Evolutionary conservation across 1,140 invertebrate genomes (phyloP).

Genomic region (Chrysomallon squamiferum): DNA sequence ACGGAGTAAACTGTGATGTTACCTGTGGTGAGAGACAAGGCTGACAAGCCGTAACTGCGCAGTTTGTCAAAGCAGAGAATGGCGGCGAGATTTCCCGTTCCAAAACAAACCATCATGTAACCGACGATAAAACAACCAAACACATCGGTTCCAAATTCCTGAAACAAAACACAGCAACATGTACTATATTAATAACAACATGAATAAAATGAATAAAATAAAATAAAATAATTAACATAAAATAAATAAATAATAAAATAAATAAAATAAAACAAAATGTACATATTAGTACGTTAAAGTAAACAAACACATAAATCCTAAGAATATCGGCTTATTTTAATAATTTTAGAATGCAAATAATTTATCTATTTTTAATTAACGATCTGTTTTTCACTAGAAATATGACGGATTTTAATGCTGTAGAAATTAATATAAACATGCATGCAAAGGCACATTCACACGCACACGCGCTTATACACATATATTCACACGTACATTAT

Average conservation of each 20-base stretch:
- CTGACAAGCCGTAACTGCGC: constrained; percentile 10
- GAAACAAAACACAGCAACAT: background rate
- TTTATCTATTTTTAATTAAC: no score
- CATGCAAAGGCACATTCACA: constrained; percentile 6
- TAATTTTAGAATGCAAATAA: background rate
- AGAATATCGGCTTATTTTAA: background rate
- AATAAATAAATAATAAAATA: background rate
- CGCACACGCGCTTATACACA: background rate
- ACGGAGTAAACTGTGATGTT: no score
- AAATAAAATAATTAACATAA: background rate
- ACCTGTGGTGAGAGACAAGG: constrained; percentile 19
- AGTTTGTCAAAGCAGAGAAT: constrained; percentile 29
- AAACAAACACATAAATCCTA: background rate
- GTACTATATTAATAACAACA: background rate
- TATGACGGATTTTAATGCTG: no score
- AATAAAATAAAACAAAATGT: constrained; percentile 1
- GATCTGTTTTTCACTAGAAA: no score
- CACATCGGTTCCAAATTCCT: constrained; percentile 27
- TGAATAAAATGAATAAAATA: background rate
- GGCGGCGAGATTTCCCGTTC: constrained; percentile 29
- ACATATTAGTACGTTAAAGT: background rate
- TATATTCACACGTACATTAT: background rate
- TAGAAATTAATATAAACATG: no score
- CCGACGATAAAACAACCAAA: constrained; percentile 33
- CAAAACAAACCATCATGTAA: constrained; percentile 40